Base-by-base conservation (phyloP, 1,140 invertebrate species). In the Ceratina calcarata region DNA sequence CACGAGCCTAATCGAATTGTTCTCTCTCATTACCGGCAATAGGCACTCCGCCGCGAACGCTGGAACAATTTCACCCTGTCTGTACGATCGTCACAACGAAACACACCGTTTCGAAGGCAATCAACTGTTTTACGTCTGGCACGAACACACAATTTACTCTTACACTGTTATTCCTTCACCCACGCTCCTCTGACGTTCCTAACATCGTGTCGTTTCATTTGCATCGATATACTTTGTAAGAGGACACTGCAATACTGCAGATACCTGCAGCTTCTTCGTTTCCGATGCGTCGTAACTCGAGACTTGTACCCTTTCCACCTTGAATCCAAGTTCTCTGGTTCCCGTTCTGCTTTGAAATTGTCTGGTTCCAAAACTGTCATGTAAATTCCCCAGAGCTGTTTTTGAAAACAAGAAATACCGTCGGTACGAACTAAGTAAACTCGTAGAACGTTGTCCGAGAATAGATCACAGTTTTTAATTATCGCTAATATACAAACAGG, bases 101-200 rank as follows among this genome's bases (percentile, higher is more conserved):
- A 71, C 60, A 60, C 51, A 72, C 15, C 69, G 74, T 65, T 77
- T 12, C 62, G 60, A 81, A 77, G 80, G 71, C 80, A 83, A 83
- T 81, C 78, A 81, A 81, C 78, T 74, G 74, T 83, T 83, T 83
- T 81, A 73, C 72, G 60, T 77, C 81, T 81, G 81, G 18, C 24
- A 22, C 24, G 68, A 71, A 81, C 81, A 64, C 81, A 24, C 81
- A 71, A 93, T 92, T 93, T 92, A 91, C 91, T 64, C 37, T 3
- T 4, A 8, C 6, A 20, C 15, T 8, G 18, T 0, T 20, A 16
- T 22, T 20, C 51, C 60, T 45, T 64, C 55, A 57, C 18, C 27
- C 27, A 24, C 55, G 24, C 18, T 32, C 27, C 20, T 24, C 12
- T n/a, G 13, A 1, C 6, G 15, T 62, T 70, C 10, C 68, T 20